These are phyloP conservation scores for Mallotus villosus DNA, from an alignment of 2,797 vertebrate species.

Conservation along the genomic window DNA sequence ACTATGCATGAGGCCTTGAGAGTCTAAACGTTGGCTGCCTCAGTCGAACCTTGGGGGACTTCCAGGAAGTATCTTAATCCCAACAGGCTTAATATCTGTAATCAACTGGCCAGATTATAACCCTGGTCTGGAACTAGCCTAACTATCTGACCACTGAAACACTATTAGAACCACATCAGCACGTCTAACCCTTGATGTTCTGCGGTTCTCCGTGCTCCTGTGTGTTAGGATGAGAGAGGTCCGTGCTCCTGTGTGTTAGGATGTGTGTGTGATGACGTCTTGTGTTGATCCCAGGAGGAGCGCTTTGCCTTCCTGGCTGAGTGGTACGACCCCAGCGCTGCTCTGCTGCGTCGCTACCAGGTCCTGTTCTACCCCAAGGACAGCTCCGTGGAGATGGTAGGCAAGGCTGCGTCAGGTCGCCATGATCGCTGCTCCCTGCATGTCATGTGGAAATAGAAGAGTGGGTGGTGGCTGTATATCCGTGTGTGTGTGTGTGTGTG, in stretches of 20 bases:
- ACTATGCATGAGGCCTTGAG: not conserved
- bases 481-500: not conserved
- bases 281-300: constrained; percentile 74
- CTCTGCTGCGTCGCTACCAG: constrained; percentile 87
- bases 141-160: not conserved
- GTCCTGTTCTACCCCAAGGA: constrained; percentile 92
- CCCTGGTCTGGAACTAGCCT: not conserved
- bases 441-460: not conserved
- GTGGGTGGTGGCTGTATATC: not conserved
- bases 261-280: constrained; percentile 2
- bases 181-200: not conserved
- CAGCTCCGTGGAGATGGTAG: constrained; percentile 93
- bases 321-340: constrained; percentile 89
- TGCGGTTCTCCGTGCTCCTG: not conserved
- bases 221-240: no score
- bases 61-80: no score
- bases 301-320: constrained; percentile 89
- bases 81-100: no score
- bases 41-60: not conserved
- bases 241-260: not conserved
- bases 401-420: not conserved
- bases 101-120: no score
- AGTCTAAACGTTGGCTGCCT: not conserved
- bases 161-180: not conserved
- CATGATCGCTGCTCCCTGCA: no score